Evolutionary conservation across 2,888 invertebrate species (phyloP), one percentile per base, ranked within the genome.

Genomic region (Pseudococcus longispinus): DNA sequence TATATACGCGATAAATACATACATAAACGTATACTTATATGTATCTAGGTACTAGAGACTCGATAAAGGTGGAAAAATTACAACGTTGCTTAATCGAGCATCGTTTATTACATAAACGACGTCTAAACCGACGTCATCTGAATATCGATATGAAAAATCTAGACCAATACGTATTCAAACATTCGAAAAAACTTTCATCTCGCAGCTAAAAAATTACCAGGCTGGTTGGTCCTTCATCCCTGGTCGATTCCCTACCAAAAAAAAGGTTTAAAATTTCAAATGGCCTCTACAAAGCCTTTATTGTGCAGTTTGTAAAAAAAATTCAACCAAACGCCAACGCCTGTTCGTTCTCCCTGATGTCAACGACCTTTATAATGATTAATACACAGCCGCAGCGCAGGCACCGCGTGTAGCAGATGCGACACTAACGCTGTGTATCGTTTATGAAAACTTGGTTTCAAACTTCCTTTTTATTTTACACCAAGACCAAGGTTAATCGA

Each of bases 381-480:
- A 51, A 51, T 18, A 51, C 51, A n/a, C 18, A 51, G 44, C 51
- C 18, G n/a, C 51, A 51, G 46, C 44, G 13, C 44, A 11, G 44
- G 5, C 37, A 37, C 8, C 13, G 13, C 13, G 3, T 15, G 51
- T n/a, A n/a, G n/a, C 51, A 51, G 51, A 51, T 51, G 51, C n/a
- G n/a, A 51, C 51, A 51, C n/a, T 5, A n/a, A 15, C 51, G 51
- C 18, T 51, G 15, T n/a, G 51, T 51, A 65, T 65, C 65, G 26
- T 65, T 65, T 65, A 65, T 65, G 65, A 65, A 65, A 65, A 65
- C 65, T 23, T 26, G 23, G n/a, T 51, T 51, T 51, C 15, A 51
- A 65, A 65, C 65, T 65, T 65, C 65, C 65, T 65, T 65, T 60
- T 51, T n/a, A 51, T 51, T 51, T 51, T 51, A 51, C 51, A 46